Percentiles rank a stretch among this genome's conserved stretches.
Conservation (phyloP, 2,113 vertebrate species). For the Notarius lentiginosus region DNA sequence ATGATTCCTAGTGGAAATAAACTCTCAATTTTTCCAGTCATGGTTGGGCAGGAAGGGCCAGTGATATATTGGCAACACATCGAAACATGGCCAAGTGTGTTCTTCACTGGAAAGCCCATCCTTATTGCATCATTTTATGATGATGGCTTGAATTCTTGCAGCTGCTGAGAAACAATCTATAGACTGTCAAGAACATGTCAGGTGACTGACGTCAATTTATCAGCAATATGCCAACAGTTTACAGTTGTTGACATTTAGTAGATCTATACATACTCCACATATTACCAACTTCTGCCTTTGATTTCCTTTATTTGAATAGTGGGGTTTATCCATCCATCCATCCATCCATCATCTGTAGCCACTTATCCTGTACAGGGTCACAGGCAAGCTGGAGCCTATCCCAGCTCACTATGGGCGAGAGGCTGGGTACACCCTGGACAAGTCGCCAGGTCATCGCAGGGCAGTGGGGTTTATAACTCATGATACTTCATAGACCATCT, state of each 20-base stretch:
- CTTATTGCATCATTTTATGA: too few relatives aligned
- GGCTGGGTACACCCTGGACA: too few relatives aligned
- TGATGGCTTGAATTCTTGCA: background rate
- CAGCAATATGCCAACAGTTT: background rate
- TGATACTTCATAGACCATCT: background rate
- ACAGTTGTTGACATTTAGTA: background rate
- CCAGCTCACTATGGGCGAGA: too few relatives aligned
- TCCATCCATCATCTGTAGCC: too few relatives aligned
- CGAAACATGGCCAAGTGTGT: background rate
- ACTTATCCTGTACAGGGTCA: too few relatives aligned
- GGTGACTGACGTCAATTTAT: background rate
- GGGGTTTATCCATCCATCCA: too few relatives aligned
- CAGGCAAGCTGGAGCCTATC: too few relatives aligned
- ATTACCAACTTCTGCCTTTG: background rate
- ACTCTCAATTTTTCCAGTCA: slow-evolving; percentile 29
- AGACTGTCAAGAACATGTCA: too few relatives aligned
- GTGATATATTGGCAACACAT: slow-evolving; percentile 18
- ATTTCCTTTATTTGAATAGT: background rate
- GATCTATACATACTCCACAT: background rate
- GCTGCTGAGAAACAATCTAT: background rate
- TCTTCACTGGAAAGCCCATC: background rate
- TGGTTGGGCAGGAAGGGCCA: background rate
- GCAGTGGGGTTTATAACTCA: background rate
- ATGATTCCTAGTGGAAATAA: slow-evolving; percentile 42
- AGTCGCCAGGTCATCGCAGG: too few relatives aligned